Evolutionary conservation across 2,888 invertebrate genomes (phyloP), one percentile per base, ranked within the genome.

Genomic region (Harmothoe impar): DNA sequence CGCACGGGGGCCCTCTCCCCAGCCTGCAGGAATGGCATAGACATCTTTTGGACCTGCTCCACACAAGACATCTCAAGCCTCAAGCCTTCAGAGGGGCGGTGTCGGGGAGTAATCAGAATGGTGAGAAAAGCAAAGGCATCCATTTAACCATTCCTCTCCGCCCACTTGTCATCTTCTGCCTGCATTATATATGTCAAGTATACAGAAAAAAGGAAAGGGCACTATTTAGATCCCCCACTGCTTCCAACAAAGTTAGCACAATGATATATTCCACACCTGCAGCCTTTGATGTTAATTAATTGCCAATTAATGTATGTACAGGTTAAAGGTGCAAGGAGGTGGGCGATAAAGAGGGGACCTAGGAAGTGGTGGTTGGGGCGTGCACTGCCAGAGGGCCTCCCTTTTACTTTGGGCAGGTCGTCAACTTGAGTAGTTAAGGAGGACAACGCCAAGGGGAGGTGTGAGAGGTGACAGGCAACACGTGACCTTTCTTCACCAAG

Each of bases 401-500:
- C 43, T 20, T 77, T 81, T 43, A 81, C 81, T 81, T 17, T 43
- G 35, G 3, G 43, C 31, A 77, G 35, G 81, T 23, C 81, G 81
- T n/a, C 72, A n/a, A 43, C 35, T 43, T 43, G 23, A 43, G 81
- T 81, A 81, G 81, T 43, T 35, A 33, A 17, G 43, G 81, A 81
- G 20, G 12, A 15, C 33, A 12, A 15, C 81, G 81, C 81, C 35
- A 81, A 35, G 81, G 81, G 81, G 81, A 81, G 43, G 81, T 81
- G 33, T 43, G 43, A 43, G 81, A 81, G 81, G 81, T 81, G 81
- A 81, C 81, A 81, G 81, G 33, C 15, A 33, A 81, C 81, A 81
- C 33, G 81, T 81, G 81, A 81, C 81, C 81, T 81, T 35, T 35
- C 35, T 81, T 20, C 43, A 33, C 81, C 77, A 25, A 43, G 23